phyloP scores from a whole-genome alignment of 1,140 invertebrate genomes.

The Reticulitermes speratus region DNA sequence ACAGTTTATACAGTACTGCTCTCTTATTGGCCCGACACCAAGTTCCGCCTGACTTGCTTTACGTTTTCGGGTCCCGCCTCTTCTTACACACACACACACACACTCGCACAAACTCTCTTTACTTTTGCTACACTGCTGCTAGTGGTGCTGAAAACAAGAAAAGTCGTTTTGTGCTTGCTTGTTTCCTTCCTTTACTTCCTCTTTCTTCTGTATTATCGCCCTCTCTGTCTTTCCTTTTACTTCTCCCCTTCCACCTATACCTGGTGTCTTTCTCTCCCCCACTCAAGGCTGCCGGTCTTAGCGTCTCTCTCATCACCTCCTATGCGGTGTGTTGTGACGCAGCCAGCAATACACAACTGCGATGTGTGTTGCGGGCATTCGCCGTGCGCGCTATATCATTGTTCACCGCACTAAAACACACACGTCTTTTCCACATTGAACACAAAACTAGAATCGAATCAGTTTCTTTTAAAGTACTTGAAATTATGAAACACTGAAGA shows the following conservation, averaged over 20 bases:
- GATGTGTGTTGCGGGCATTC: neutral
- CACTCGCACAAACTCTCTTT: neutral
- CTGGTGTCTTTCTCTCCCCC: neutral
- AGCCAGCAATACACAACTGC: too few species aligned
- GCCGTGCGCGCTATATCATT: neutral
- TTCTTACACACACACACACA: neutral
- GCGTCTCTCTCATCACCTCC: neutral
- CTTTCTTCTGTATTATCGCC: neutral
- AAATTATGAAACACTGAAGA: neutral
- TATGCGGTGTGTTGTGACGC: too few species aligned
- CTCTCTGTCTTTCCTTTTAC: neutral
- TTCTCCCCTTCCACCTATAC: neutral
- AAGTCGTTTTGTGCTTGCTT: constrained; percentile 17
- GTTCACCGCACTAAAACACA: neutral
- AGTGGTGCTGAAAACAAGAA: constrained; percentile 7
- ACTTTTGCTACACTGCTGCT: constrained; percentile 21
- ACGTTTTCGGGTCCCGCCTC: constrained; percentile 23
- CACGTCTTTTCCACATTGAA: neutral
- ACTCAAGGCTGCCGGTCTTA: neutral
- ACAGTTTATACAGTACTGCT: neutral
- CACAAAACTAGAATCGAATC: neutral
- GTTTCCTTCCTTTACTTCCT: constrained; percentile 8
- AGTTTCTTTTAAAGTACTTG: neutral
- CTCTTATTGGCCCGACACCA: constrained; percentile 28
- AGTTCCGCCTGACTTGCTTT: constrained; percentile 33